These are phyloP conservation scores for Otolemur crassicaudatus DNA, from an alignment of 2,797 vertebrate genomes.

Conservation along the genomic window DNA sequence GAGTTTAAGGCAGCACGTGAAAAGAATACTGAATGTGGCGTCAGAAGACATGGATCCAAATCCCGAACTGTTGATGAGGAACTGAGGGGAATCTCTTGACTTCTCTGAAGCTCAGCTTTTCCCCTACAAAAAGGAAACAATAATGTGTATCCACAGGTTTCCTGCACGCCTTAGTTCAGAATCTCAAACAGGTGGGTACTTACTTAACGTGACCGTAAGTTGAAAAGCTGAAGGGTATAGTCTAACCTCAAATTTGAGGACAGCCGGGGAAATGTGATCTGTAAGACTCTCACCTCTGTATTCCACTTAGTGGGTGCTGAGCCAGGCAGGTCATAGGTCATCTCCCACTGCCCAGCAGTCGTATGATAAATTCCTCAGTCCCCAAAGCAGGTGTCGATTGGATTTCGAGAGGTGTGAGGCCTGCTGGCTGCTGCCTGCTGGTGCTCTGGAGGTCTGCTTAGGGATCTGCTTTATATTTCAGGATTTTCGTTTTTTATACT, in stretches of 20 bases:
- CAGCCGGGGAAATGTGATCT: neutral
- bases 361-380: fast-evolving
- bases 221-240: neutral
- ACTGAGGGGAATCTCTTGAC: neutral
- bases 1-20: neutral
- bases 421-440: neutral
- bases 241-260: neutral
- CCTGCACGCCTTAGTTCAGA: neutral
- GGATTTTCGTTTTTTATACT: constrained; percentile 56
- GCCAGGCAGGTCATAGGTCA: neutral
- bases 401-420: neutral
- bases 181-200: neutral
- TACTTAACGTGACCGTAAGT: neutral
- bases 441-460: constrained; percentile 28
- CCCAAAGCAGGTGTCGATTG: neutral
- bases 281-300: neutral
- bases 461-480: constrained; percentile 44
- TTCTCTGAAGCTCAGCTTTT: neutral
- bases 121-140: neutral
- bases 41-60: neutral
- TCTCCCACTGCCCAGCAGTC: neutral
- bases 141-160: neutral
- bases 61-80: neutral
- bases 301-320: neutral
- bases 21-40: neutral